Evolutionary conservation across 2,888 invertebrate genomes (phyloP).

Genomic region (Pimpla rufipes): DNA sequence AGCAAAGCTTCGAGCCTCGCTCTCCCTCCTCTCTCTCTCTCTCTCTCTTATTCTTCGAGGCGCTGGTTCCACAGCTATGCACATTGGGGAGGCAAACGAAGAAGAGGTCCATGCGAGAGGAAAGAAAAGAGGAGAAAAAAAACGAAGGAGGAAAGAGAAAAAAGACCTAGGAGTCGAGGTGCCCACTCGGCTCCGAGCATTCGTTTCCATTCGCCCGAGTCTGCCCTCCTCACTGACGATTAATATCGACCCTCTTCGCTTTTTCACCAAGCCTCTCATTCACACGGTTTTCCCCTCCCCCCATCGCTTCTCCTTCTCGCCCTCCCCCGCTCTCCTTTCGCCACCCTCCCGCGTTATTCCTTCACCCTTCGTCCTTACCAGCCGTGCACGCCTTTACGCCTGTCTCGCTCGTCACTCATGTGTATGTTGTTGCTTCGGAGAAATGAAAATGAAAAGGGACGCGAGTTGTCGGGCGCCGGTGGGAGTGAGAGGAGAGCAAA

Average conservation of each 20-base stretch:
- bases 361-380: conserved; percentile 1
- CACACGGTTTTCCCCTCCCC: conserved; percentile 48
- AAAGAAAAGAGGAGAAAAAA: conserved; percentile 21
- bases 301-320: background rate
- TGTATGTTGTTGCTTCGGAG: conserved; percentile 50
- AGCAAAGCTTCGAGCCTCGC: conserved; percentile 33
- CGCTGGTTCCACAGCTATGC: conserved; percentile 3
- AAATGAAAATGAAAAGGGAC: conserved; percentile 67
- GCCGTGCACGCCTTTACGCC: conserved; percentile 50
- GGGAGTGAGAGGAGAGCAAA: conserved; percentile 38
- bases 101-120: conserved; percentile 29
- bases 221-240: conserved; percentile 58
- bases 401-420: conserved; percentile 64
- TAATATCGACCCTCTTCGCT: conserved; percentile 63
- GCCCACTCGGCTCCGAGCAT: conserved; percentile 34
- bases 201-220: conserved; percentile 60
- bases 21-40: conserved; percentile 24
- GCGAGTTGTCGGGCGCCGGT: conserved; percentile 26
- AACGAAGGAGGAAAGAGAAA: conserved; percentile 19
- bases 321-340: background rate
- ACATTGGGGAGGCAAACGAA: conserved; percentile 29
- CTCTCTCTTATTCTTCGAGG: conserved; percentile 50
- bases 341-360: conserved; percentile 13
- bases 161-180: conserved; percentile 40
- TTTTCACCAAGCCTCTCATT: conserved; percentile 59